Evolutionary conservation across 2,888 invertebrate species (phyloP), one percentile per base, ranked within the genome.

Genomic region (Drepanosiphum platanoidis): DNA sequence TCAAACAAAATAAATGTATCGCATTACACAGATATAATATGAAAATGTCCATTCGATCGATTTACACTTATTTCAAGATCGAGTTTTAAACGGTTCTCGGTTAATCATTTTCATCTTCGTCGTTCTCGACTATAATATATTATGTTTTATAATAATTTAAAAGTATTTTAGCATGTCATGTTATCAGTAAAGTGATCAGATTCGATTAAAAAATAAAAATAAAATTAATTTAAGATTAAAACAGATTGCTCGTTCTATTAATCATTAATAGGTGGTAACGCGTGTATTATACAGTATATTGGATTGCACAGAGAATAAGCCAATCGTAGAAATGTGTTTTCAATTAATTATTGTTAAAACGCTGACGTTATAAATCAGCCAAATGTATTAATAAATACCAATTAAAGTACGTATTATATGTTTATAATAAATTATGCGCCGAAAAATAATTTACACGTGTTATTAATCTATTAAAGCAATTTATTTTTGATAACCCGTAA

Each of bases 401-500:
- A 66, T 34, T n/a, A 70, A 18, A 22, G 22, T 52, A 22, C 34
- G 18, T 42, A 27, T 15, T 5, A 36, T 9, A 18, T 0, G 27
- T 61, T 9, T 66, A 46, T 39, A 42, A 42, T n/a, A 61, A 77
- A 58, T 36, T 27, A 27, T 9, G 32, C 22, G n/a, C 27, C 39
- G 18, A 72, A 58, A 36, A 61, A 34, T 77, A 58, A n/a, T 34
- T 58, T 58, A 77, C 22, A 15, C 58, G 18, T 61, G 58, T 61
- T 58, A 77, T 52, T 77, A 61, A 77, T 77, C 74, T 61, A 77
- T 58, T 61, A 61, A 36, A 58, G 27, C 36, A 36, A 77, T 58
- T 77, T n/a, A 61, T 77, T 58, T 36, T 52, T 52, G n/a, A 64
- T 42, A 39, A 64, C 30, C 15, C 8, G 27, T 61, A 27, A 61